Evolutionary conservation across 2,888 invertebrate genomes (phyloP).

Genomic region (Aelia acuminata): DNA sequence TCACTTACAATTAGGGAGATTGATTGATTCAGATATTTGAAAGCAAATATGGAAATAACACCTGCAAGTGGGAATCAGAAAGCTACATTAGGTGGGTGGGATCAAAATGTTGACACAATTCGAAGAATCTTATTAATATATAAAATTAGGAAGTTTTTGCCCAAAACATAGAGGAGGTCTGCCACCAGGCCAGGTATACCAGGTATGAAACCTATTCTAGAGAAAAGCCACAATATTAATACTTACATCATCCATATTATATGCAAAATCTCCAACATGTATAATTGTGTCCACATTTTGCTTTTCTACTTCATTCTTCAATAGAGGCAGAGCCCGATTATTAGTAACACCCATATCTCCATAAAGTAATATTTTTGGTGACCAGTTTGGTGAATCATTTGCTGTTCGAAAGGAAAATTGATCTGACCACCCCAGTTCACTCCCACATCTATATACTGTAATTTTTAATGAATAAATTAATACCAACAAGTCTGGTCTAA

Average conservation of each 20-base stretch:
- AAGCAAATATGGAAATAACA: too few relatives aligned
- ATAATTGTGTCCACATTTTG: conserved; percentile 88
- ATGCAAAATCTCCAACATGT: conserved; percentile 96
- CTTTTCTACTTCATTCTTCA: conserved; percentile 87
- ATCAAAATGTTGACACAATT: too few relatives aligned
- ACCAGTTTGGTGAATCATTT: conserved; percentile 80
- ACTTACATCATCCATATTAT: conserved; percentile 85
- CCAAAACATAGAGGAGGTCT: too few relatives aligned
- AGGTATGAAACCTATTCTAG: neutral
- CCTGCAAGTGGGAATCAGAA: too few relatives aligned
- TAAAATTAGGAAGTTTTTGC: too few relatives aligned
- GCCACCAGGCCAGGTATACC: too few relatives aligned
- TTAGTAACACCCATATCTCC: conserved; percentile 96
- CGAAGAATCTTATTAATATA: too few relatives aligned
- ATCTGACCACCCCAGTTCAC: conserved; percentile 85
- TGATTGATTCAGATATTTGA: too few relatives aligned
- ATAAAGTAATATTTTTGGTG: conserved; percentile 86
- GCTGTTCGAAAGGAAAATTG: conserved; percentile 83
- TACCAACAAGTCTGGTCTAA: neutral
- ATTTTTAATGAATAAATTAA: conserved; percentile 51
- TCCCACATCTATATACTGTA: conserved; percentile 87
- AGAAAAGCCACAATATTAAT: neutral
- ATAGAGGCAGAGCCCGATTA: conserved; percentile 85
- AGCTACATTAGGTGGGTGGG: too few relatives aligned
- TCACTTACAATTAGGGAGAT: too few relatives aligned